Evolutionary conservation across 2,888 invertebrate genomes (phyloP).

Genomic region (Subacronicta megacephala): DNA sequence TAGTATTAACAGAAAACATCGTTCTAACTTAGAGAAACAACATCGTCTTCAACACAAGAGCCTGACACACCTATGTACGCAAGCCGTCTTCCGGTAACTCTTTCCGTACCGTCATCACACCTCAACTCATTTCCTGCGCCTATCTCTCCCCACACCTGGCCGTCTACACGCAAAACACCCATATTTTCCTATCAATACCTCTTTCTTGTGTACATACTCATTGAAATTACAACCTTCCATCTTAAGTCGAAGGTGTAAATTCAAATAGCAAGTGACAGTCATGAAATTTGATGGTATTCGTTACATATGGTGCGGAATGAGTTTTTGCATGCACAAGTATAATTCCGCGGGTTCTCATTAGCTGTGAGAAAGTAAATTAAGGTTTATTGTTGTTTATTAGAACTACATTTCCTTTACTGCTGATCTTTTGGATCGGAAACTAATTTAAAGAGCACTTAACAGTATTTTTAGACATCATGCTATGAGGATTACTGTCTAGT

Average conservation of each 20-base stretch:
- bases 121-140: conserved; percentile 56
- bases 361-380: conserved; percentile 20
- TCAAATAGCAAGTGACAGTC: conserved; percentile 8
- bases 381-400: conserved; percentile 32
- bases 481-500: too few species aligned
- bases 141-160: conserved; percentile 62
- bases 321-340: conserved; percentile 49
- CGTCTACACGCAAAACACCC: conserved; percentile 69
- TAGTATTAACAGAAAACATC: too few species aligned
- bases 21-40: conserved; percentile 5
- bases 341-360: conserved; percentile 45
- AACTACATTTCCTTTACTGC: conserved; percentile 6
- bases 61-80: not conserved
- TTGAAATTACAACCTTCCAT: conserved; percentile 9
- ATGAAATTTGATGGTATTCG: conserved; percentile 63
- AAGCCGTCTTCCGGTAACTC: conserved; percentile 22
- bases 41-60: conserved; percentile 2
- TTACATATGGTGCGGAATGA: conserved; percentile 55
- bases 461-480: too few species aligned
- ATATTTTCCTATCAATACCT: conserved; percentile 73
- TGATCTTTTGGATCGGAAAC: not conserved
- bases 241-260: not conserved
- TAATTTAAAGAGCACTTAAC: not conserved
- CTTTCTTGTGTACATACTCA: conserved; percentile 35
- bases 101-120: conserved; percentile 52